A percentile compares a stretch with the other conserved stretches of the same genome.
Evolutionary conservation across 2,888 invertebrate species (phyloP).

Genomic region (Rotaria magnacalcarata): DNA sequence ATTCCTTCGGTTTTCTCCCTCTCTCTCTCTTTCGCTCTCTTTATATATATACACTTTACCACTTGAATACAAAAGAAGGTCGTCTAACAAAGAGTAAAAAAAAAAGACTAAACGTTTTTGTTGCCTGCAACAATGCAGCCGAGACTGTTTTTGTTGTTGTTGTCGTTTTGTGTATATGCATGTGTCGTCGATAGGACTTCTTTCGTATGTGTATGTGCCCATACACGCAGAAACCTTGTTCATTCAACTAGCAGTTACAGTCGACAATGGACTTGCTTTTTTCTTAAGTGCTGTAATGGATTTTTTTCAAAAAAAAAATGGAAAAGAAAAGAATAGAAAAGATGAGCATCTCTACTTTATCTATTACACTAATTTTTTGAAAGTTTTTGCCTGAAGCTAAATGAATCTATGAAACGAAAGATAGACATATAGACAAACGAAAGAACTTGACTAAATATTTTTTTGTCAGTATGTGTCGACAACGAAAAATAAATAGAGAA

Average conservation of each 20-base stretch:
- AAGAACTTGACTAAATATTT: constrained; percentile 6
- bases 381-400: not conserved
- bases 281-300: constrained; percentile 21
- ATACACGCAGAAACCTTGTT: constrained; percentile 3
- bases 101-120: constrained; percentile 26
- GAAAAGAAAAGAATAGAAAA: not conserved
- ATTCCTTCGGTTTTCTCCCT: not conserved
- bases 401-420: not conserved
- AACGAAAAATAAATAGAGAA: constrained; percentile 7
- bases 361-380: not conserved
- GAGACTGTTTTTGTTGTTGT: constrained; percentile 27
- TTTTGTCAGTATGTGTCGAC: constrained; percentile 21
- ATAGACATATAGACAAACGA: not conserved
- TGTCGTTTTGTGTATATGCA: not conserved
- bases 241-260: not conserved
- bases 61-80: constrained; percentile 31
- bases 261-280: not conserved
- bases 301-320: not conserved
- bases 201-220: not conserved
- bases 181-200: constrained; percentile 23
- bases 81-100: constrained; percentile 23
- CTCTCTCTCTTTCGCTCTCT: not conserved
- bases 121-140: constrained; percentile 29
- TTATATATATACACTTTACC: not conserved
- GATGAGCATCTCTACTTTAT: not conserved